A percentile compares a stretch with the other conserved stretches of the same genome.
These are phyloP conservation scores for Pachypsylla venusta DNA, from an alignment of 1,140 invertebrate species.

Conservation along the genomic window DNA sequence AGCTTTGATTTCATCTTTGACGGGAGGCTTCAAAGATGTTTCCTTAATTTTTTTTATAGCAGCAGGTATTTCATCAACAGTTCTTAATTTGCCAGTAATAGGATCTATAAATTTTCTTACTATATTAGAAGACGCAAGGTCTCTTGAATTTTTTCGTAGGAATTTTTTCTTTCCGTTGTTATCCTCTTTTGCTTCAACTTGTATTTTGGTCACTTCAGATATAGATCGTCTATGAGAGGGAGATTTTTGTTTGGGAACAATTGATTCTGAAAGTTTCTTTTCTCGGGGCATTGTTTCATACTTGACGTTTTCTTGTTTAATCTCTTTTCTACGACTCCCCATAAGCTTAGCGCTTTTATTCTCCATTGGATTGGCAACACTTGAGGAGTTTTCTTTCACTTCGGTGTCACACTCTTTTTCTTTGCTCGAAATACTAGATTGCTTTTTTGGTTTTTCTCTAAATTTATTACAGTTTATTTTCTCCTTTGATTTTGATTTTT, in stretches of 20 bases:
- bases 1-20: conserved; percentile 5
- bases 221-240: not conserved
- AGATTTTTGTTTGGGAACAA: not conserved
- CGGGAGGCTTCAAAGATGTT: not conserved
- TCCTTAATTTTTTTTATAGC: not conserved
- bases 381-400: not conserved
- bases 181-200: not conserved
- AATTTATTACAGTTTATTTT: not conserved
- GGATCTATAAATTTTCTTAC: conserved; percentile 7
- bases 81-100: conserved; percentile 7
- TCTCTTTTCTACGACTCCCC: not conserved
- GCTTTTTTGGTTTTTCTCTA: not conserved
- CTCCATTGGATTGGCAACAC: no score
- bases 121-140: not conserved
- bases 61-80: not conserved
- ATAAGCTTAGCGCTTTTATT: not conserved
- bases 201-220: not conserved
- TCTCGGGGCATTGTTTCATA: not conserved
- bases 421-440: not conserved
- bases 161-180: not conserved
- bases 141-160: conserved; percentile 3
- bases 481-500: conserved; percentile 5
- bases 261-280: conserved; percentile 1
- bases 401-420: not conserved
- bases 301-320: not conserved